These are phyloP conservation scores for Ctenomys sociabilis DNA, from an alignment of 2,113 vertebrate species.

Conservation along the genomic window DNA sequence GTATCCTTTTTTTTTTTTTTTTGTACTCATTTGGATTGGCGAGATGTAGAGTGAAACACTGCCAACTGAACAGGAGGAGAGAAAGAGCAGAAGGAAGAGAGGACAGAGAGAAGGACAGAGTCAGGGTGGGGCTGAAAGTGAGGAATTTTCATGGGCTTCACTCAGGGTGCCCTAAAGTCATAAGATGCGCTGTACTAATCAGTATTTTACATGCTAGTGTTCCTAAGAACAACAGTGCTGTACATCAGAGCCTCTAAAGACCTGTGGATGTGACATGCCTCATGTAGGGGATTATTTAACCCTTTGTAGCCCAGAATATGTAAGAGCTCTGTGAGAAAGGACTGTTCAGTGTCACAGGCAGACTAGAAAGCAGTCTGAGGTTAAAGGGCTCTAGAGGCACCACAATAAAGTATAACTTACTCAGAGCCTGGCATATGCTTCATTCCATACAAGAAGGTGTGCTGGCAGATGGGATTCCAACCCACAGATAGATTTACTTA, in stretches of 20 bases:
- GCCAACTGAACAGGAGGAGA: constrained; percentile 95
- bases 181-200: constrained; percentile 90
- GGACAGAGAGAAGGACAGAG: constrained; percentile 75
- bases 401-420: constrained; percentile 89
- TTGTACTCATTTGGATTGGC: constrained; percentile 99
- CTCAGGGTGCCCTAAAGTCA: constrained; percentile 92
- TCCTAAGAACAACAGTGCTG: constrained; percentile 95
- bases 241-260: constrained; percentile 95
- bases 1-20: constrained; percentile 99
- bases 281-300: constrained; percentile 93
- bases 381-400: constrained; percentile 95
- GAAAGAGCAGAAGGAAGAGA: constrained; percentile 87
- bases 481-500: constrained; percentile 71
- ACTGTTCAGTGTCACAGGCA: constrained; percentile 90
- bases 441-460: constrained; percentile 81
- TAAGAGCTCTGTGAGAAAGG: constrained; percentile 88
- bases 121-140: constrained; percentile 90
- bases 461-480: constrained; percentile 78
- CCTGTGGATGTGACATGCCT: constrained; percentile 94
- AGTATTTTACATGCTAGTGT: constrained; percentile 92
- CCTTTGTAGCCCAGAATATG: constrained; percentile 92
- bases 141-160: constrained; percentile 86
- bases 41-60: constrained; percentile 99
- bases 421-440: constrained; percentile 89
- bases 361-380: constrained; percentile 93